Evolutionary conservation across 2,797 vertebrate genomes (phyloP).

Genomic region (Rhynchonycteris naso): DNA sequence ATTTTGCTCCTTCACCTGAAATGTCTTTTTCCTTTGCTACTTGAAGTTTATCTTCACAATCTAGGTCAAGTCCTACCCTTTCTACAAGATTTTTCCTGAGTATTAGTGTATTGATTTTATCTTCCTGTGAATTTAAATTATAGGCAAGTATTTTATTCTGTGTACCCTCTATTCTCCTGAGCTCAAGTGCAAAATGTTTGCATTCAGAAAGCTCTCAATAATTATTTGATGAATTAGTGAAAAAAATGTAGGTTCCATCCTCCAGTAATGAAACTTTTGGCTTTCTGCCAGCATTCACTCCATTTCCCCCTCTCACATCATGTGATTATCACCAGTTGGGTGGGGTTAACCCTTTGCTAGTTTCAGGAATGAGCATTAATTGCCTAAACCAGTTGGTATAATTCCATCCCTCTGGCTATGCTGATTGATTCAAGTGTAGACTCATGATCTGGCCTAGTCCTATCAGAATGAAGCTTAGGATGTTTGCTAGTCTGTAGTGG

Average conservation of each 20-base stretch:
- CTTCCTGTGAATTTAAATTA: constrained; percentile 37
- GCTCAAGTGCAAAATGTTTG: not conserved
- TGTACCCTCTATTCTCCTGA: not conserved
- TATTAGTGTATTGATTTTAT: constrained; percentile 6
- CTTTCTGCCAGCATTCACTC: not conserved
- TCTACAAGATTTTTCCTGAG: not conserved
- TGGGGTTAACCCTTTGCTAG: not conserved
- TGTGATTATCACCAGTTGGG: not conserved
- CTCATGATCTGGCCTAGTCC: not conserved
- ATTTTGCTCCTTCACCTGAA: not conserved
- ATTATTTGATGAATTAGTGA: not conserved
- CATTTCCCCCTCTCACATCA: not conserved
- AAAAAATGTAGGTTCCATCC: constrained; percentile 17
- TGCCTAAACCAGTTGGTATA: not conserved
- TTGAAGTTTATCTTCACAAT: not conserved
- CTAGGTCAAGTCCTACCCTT: not conserved
- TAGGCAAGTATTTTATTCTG: not conserved
- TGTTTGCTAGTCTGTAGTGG: not conserved
- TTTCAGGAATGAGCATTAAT: not conserved
- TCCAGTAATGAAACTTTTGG: not conserved
- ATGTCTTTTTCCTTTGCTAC: not conserved
- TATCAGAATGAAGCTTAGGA: not conserved
- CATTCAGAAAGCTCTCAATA: not conserved
- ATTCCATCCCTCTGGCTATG: not conserved
- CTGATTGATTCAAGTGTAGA: not conserved